These are phyloP conservation scores for Rhagologus leucostigma DNA, from an alignment of 2,113 vertebrate species.

Conservation along the genomic window DNA sequence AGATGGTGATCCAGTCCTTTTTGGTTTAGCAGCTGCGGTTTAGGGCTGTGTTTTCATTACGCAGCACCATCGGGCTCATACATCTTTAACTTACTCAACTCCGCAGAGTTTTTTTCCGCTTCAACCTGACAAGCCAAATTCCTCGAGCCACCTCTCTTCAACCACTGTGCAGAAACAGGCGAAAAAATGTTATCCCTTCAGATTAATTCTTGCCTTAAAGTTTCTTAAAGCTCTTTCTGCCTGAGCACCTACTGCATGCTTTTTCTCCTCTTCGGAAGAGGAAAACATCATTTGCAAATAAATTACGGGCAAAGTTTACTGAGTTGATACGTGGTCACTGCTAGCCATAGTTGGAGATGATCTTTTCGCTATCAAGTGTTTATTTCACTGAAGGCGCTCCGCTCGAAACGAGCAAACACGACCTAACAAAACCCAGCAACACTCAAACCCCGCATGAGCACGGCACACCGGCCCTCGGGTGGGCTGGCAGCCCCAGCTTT, in stretches of 20 bases:
- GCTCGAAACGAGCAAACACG: neutral
- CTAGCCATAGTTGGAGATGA: neutral
- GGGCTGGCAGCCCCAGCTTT: accelerated
- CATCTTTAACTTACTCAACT: neutral
- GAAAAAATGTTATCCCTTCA: neutral
- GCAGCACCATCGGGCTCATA: neutral
- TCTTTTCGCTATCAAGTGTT: neutral
- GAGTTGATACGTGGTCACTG: neutral
- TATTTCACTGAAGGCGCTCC: neutral
- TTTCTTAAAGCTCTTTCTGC: neutral
- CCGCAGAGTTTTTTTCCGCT: neutral
- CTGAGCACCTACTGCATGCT: neutral
- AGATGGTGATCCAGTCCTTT: neutral
- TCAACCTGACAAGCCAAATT: neutral
- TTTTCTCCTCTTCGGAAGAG: neutral
- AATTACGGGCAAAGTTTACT: neutral
- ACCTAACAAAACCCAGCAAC: neutral
- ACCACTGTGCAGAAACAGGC: neutral
- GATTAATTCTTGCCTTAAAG: neutral
- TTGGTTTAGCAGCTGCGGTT: neutral
- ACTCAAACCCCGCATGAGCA: neutral
- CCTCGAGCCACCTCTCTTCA: neutral
- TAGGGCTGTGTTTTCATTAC: neutral
- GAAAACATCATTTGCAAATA: neutral
- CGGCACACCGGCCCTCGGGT: neutral